Percentiles rank a stretch among this genome's conserved stretches.
These are phyloP conservation scores for Iselma pallidipennis DNA, from an alignment of 2,888 invertebrate genomes.

Conservation along the genomic window DNA sequence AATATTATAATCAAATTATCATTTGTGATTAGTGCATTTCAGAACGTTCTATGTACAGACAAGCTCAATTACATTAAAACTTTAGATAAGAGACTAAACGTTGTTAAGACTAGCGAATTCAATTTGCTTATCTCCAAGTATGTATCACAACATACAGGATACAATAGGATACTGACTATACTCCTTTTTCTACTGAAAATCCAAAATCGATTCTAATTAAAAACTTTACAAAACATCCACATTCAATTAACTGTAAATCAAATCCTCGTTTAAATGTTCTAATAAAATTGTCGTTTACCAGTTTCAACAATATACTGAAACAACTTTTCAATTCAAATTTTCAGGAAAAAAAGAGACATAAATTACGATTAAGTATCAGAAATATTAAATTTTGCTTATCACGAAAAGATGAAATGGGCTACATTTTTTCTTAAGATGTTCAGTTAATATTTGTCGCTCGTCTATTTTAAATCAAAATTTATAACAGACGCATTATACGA, in stretches of 20 bases:
- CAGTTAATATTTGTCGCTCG: no score
- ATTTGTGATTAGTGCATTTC: slow-evolving; percentile 1
- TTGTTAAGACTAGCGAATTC: slow-evolving; percentile 34
- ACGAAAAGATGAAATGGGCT: no score
- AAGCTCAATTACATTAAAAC: slow-evolving; percentile 30
- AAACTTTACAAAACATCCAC: background rate
- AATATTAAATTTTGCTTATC: background rate
- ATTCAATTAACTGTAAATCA: slow-evolving; percentile 1
- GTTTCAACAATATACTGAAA: no score
- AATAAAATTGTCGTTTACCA: no score
- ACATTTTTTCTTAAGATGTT: no score
- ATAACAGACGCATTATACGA: no score
- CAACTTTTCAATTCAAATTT: no score
- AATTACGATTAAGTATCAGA: background rate
- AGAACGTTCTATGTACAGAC: slow-evolving; percentile 25
- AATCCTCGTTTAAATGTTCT: no score
- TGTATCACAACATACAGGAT: slow-evolving; percentile 3
- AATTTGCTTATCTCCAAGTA: slow-evolving; percentile 34
- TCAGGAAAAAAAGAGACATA: background rate
- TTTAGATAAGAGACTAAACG: slow-evolving; percentile 29
- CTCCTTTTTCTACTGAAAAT: background rate
- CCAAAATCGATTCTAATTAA: slow-evolving; percentile 4
- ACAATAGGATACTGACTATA: background rate
- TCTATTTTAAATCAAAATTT: no score
- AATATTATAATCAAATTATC: slow-evolving; percentile 2